A percentile compares a stretch with the other conserved stretches of the same genome.
Conservation (phyloP, 2,888 invertebrate genomes). For the Miltochrista miniata region DNA sequence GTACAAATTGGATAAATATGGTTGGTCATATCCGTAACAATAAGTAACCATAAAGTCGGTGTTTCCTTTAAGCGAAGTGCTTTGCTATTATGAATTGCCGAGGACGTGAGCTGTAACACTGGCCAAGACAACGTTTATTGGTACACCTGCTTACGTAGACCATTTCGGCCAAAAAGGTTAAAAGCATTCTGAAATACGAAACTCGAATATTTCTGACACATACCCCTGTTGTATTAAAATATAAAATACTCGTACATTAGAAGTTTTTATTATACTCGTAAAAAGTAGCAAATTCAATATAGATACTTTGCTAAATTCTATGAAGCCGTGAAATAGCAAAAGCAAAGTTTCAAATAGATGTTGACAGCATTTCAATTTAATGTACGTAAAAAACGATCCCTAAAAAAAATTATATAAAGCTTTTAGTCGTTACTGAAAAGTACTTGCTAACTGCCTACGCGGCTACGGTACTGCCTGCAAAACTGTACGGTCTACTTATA, state of each 20-base stretch:
- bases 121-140: slow-evolving; percentile 61
- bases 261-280: no score
- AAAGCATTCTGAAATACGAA: slow-evolving; percentile 36
- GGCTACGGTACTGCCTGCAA: not conserved
- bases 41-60: slow-evolving; percentile 73
- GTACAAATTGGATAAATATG: slow-evolving; percentile 51
- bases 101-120: slow-evolving; percentile 71
- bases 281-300: no score
- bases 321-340: no score
- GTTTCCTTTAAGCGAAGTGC: slow-evolving; percentile 71
- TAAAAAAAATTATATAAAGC: no score
- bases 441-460: not conserved
- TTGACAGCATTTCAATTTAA: no score
- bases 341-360: no score
- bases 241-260: no score
- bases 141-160: slow-evolving; percentile 66
- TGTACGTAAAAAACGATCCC: no score
- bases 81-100: slow-evolving; percentile 63
- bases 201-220: slow-evolving; percentile 8
- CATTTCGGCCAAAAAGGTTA: slow-evolving; percentile 44
- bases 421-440: no score
- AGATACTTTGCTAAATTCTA: no score
- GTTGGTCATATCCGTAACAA: slow-evolving; percentile 61
- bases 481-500: not conserved
- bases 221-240: not conserved